A percentile compares a stretch with the other conserved stretches of the same genome.
phyloP scores from a whole-genome alignment of 2,113 vertebrate species.

The Calonectris borealis region DNA sequence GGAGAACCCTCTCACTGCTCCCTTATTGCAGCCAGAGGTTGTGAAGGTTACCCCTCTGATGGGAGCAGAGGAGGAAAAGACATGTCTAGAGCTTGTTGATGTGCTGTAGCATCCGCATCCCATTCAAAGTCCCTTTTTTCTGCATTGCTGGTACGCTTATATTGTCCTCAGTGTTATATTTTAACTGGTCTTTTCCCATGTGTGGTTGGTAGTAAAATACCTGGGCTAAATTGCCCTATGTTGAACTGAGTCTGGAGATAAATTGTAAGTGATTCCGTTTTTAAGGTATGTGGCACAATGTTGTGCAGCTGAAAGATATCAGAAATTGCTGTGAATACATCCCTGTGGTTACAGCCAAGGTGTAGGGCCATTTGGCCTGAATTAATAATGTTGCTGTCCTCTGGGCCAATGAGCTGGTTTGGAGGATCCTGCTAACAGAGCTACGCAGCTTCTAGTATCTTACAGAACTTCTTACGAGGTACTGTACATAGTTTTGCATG shows the following conservation, averaged over 20 bases:
- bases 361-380: neutral
- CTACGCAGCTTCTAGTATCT: fast-evolving
- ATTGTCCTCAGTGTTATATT: neutral
- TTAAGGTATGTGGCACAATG: fast-evolving
- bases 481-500: fast-evolving
- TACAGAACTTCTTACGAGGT: fast-evolving
- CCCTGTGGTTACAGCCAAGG: neutral
- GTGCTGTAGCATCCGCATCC: neutral
- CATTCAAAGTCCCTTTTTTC: neutral
- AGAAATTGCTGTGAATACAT: neutral
- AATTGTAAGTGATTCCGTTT: neutral
- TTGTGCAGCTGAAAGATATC: neutral
- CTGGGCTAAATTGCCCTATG: neutral
- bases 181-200: neutral
- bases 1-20: neutral
- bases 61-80: neutral
- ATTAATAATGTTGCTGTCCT: neutral
- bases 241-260: neutral
- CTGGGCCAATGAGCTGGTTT: neutral
- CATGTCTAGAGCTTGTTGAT: fast-evolving
- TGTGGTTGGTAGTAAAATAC: neutral
- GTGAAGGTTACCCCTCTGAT: neutral
- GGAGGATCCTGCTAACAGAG: neutral
- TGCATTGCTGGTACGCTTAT: fast-evolving
- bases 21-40: fast-evolving